phyloP scores from a whole-genome alignment of 2,113 vertebrate genomes.

The Thamnophis sirtalis region DNA sequence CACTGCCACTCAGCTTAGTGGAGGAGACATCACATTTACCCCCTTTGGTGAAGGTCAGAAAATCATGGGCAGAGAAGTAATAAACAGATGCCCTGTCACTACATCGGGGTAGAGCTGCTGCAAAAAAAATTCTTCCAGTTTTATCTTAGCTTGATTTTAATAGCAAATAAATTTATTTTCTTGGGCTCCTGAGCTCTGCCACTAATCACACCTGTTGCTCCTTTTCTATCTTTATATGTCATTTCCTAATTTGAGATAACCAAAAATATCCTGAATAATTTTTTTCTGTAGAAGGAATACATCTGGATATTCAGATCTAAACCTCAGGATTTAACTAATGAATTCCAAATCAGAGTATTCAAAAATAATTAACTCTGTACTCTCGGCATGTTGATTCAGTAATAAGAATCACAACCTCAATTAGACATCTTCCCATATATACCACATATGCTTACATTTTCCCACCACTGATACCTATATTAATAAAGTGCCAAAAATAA shows the following conservation, averaged over 20 bases:
- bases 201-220: neutral
- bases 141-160: constrained; percentile 6
- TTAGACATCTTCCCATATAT: neutral
- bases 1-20: constrained; percentile 27
- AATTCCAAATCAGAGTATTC: neutral
- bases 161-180: neutral
- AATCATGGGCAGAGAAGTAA: constrained; percentile 54
- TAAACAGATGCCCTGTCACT: constrained; percentile 43
- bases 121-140: constrained; percentile 39
- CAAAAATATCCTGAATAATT: neutral
- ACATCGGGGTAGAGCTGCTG: constrained; percentile 15
- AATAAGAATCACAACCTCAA: neutral
- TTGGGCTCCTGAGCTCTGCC: neutral
- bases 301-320: neutral
- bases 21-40: constrained; percentile 50
- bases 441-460: neutral
- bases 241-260: neutral
- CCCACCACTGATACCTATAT: neutral
- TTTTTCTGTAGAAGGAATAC: neutral
- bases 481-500: neutral
- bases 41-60: constrained; percentile 54
- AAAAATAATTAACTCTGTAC: neutral
- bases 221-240: neutral
- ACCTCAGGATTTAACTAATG: neutral
- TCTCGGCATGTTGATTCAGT: neutral